phyloP scores from a whole-genome alignment of 1,140 invertebrate species.

The Leptinotarsa lineolata region DNA sequence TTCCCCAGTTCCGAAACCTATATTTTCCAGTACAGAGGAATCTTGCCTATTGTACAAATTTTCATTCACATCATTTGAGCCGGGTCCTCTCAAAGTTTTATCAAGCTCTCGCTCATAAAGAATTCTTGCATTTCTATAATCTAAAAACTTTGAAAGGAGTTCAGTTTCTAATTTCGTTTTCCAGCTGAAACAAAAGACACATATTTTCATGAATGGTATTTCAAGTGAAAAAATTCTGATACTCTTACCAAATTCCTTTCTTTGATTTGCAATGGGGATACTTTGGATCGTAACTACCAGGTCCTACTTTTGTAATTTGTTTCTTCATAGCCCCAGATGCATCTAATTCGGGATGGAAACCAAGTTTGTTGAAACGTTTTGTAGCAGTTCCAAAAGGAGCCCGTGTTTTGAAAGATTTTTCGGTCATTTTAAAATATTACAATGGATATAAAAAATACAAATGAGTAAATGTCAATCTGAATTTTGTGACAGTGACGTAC shows the following conservation, averaged over 20 bases:
- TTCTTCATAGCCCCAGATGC: slow-evolving; percentile 35
- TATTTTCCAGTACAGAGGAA: slow-evolving; percentile 32
- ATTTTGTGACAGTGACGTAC: no score
- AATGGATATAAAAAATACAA: not conserved
- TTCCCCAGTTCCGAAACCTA: slow-evolving; percentile 38
- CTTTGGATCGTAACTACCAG: slow-evolving; percentile 42
- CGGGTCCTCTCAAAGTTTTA: slow-evolving; percentile 45
- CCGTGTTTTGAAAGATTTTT: slow-evolving; percentile 29
- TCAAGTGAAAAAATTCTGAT: not conserved
- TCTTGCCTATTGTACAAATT: slow-evolving; percentile 36
- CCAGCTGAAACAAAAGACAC: slow-evolving; percentile 42
- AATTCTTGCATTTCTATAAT: slow-evolving; percentile 44
- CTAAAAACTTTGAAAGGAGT: slow-evolving; percentile 49
- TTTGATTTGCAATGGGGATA: slow-evolving; percentile 33
- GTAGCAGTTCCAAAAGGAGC: slow-evolving; percentile 42
- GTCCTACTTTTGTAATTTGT: slow-evolving; percentile 37
- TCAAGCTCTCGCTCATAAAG: slow-evolving; percentile 40
- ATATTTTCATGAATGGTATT: not conserved
- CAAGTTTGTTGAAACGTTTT: slow-evolving; percentile 42
- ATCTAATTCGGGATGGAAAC: slow-evolving; percentile 47
- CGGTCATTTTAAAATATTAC: slow-evolving; percentile 14
- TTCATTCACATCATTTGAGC: slow-evolving; percentile 44
- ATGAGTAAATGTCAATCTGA: not conserved
- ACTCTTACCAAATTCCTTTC: slow-evolving; percentile 31
- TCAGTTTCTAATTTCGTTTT: slow-evolving; percentile 42